Evolutionary conservation across 2,888 invertebrate species (phyloP).

Genomic region (Microplitis deprimator): DNA sequence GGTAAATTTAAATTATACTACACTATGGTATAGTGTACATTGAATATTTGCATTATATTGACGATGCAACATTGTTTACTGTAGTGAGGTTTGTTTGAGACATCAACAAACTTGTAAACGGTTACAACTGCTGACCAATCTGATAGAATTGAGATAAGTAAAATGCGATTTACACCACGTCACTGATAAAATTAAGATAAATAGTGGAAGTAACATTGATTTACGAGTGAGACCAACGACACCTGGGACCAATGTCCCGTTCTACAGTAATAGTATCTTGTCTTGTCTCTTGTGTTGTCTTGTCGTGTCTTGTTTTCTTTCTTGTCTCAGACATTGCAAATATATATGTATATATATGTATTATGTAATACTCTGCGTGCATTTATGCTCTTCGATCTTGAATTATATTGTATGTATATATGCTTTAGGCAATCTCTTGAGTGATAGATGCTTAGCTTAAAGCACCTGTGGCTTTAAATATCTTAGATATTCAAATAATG

Average conservation of each 20-base stretch:
- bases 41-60: neutral
- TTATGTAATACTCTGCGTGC: neutral
- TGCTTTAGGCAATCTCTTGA: neutral
- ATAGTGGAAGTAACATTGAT: slow-evolving; percentile 57
- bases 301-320: neutral
- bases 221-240: slow-evolving; percentile 50
- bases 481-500: neutral
- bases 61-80: neutral
- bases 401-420: neutral
- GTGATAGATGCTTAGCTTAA: neutral
- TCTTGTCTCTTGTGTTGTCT: neutral
- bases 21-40: neutral
- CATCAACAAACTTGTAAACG: neutral
- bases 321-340: neutral
- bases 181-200: slow-evolving; percentile 61
- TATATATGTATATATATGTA: neutral
- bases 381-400: neutral
- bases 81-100: neutral
- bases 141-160: neutral
- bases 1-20: neutral
- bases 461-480: neutral
- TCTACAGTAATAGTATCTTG: neutral
- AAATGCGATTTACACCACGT: slow-evolving; percentile 28
- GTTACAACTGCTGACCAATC: neutral
- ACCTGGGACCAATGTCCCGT: slow-evolving; percentile 14